Percentiles rank a stretch among this genome's conserved stretches.
phyloP scores from a whole-genome alignment of 2,113 vertebrate genomes.

The Saguinus imperator region DNA sequence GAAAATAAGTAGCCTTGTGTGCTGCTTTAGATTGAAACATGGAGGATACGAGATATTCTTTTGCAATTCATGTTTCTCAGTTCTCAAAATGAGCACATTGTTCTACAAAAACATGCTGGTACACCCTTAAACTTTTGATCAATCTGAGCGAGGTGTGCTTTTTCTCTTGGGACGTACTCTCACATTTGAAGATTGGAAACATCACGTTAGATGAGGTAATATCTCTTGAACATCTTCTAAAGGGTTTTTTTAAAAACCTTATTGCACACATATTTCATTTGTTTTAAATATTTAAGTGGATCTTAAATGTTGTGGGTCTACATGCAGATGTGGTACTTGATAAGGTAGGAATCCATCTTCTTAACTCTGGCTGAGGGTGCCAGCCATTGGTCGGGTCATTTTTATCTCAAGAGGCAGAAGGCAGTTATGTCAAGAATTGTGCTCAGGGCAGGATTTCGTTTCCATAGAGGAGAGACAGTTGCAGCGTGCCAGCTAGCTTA shows the following conservation, averaged over 20 bases:
- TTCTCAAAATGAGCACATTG: constrained; percentile 55
- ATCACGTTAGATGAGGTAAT: constrained; percentile 30
- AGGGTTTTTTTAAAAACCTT: background rate
- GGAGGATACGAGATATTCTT: constrained; percentile 56
- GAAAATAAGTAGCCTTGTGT: constrained; percentile 43
- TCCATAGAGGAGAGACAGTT: constrained; percentile 68
- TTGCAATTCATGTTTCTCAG: constrained; percentile 48
- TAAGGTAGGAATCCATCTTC: constrained; percentile 44
- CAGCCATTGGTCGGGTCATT: background rate
- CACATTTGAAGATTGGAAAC: constrained; percentile 50
- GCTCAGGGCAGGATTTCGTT: constrained; percentile 74
- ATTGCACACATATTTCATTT: constrained; percentile 31
- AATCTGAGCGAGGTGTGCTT: constrained; percentile 32
- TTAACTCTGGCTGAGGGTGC: constrained; percentile 51
- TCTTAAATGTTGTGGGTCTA: constrained; percentile 48
- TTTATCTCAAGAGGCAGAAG: constrained; percentile 65
- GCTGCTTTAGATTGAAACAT: constrained; percentile 39
- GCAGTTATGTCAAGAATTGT: constrained; percentile 32
- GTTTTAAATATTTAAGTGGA: constrained; percentile 57
- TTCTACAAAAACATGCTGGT: constrained; percentile 43
- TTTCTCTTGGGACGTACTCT: constrained; percentile 43
- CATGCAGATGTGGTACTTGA: constrained; percentile 54
- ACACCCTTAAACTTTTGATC: constrained; percentile 1
- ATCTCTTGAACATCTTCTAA: constrained; percentile 44
- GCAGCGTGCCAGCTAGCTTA: constrained; percentile 81